Conservation (phyloP, 2,888 invertebrate species). For the Alentia gelatinosa region DNA sequence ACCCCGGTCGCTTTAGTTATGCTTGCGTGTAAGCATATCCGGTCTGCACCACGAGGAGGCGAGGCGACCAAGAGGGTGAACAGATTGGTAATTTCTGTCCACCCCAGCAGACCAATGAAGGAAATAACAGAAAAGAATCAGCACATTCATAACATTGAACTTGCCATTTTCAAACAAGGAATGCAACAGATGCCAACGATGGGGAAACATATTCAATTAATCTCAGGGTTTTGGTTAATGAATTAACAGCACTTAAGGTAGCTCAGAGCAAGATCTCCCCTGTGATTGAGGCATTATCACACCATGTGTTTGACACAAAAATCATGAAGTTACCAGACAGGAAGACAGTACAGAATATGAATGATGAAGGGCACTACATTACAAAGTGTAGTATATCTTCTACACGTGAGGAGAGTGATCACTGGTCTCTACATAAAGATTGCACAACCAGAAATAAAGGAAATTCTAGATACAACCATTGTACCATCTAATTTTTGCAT, state of each 20-base stretch:
- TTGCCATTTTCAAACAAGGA: not conserved
- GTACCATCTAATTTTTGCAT: no score
- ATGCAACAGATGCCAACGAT: not conserved
- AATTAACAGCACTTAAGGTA: constrained; percentile 2
- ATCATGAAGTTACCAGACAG: not conserved
- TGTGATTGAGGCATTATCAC: not conserved
- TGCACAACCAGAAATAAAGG: not conserved
- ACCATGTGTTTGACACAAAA: not conserved
- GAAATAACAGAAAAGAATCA: not conserved
- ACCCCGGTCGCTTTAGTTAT: no score
- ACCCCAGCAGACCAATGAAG: no score
- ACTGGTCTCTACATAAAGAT: not conserved
- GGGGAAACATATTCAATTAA: not conserved
- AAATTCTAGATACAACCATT: constrained; percentile 13
- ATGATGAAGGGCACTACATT: constrained; percentile 43
- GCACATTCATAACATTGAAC: not conserved
- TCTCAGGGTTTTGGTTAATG: not conserved
- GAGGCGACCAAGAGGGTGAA: no score
- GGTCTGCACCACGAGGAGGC: no score
- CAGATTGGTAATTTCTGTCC: no score
- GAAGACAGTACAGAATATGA: not conserved
- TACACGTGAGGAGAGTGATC: not conserved
- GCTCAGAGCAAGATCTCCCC: not conserved
- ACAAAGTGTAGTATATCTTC: not conserved
- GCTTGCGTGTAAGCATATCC: no score